Percentiles rank a stretch among this genome's conserved stretches.
These are phyloP conservation scores for Acleris laterana DNA, from an alignment of 2,888 invertebrate genomes.

Conservation along the genomic window DNA sequence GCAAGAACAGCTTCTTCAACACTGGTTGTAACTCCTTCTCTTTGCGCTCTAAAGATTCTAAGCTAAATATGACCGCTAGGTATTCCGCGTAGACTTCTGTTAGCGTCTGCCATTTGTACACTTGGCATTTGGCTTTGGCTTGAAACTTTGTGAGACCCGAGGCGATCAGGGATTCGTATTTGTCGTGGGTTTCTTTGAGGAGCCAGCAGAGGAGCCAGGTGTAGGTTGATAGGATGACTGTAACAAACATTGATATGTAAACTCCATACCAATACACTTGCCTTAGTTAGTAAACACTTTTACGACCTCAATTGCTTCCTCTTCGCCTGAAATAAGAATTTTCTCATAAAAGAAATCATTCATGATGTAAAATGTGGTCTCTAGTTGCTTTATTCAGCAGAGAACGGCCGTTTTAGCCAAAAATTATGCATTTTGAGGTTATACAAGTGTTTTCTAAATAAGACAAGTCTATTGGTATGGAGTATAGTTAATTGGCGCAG, in stretches of 20 bases:
- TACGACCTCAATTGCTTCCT: no score
- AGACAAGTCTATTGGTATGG: no score
- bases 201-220: constrained; percentile 94
- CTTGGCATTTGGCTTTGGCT: constrained; percentile 92
- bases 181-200: constrained; percentile 87
- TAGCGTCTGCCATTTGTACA: constrained; percentile 90
- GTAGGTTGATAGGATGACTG: constrained; percentile 89
- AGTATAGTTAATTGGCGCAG: no score
- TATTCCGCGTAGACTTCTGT: constrained; percentile 92
- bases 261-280: no score
- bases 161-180: constrained; percentile 82
- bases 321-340: no score
- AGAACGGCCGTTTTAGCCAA: no score
- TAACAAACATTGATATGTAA: constrained; percentile 47
- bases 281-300: no score
- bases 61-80: constrained; percentile 82
- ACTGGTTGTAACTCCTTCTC: constrained; percentile 71
- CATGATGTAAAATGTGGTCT: no score
- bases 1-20: constrained; percentile 71
- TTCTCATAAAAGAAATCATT: no score
- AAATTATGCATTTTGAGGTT: no score
- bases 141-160: constrained; percentile 88
- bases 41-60: constrained; percentile 71
- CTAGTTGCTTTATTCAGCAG: no score
- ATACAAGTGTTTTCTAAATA: no score